Evolutionary conservation across 2,888 invertebrate genomes (phyloP), one percentile per base, ranked within the genome.

Genomic region (Patella ulyssiponensis): DNA sequence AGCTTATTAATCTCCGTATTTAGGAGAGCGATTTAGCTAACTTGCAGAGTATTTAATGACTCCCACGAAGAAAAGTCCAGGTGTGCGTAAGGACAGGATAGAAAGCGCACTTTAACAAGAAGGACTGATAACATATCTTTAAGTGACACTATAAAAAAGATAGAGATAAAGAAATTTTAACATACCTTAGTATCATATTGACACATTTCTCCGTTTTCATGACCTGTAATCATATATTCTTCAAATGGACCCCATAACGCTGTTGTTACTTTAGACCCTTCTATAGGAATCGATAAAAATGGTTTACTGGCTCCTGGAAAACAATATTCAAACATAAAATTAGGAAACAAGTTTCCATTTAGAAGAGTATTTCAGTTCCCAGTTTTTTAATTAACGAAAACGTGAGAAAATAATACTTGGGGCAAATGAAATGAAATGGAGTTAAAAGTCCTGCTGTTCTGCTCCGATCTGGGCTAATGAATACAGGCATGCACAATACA

Each of bases 161-260:
- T 44, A 44, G 5, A 44, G 9, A 44, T 44, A 1, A 5, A 56
- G 56, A 20, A 64, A 64, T 3, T 5, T 17, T 20, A 5, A 76
- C 84, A 69, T 79, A 90, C 91, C 86, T 88, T 89, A 1, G 98
- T 93, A 92, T 99, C 99, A 96, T 97, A 99, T 88, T 97, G 96
- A 77, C 94, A 95, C 77, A 99, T 94, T 89, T 96, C 96, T 71
- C 99, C 99, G 91, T 96, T 96, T 92, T 98, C 98, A 90, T 98
- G 98, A 0, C 98, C 92, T 72, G 91, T 89, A 56, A 92, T 85
- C 69, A 92, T 88, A 56, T 86, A 86, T 56, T 92, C 90, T 91
- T 99, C 99, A 58, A 98, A 93, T 74, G 96, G 95, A 33, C 98
- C 98, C 98, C 99, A 99, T 51, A 98, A 93, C 93, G 98, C 95